Base-by-base conservation (phyloP, 2,113 vertebrate genomes). In the Piliocolobus tephrosceles region DNA sequence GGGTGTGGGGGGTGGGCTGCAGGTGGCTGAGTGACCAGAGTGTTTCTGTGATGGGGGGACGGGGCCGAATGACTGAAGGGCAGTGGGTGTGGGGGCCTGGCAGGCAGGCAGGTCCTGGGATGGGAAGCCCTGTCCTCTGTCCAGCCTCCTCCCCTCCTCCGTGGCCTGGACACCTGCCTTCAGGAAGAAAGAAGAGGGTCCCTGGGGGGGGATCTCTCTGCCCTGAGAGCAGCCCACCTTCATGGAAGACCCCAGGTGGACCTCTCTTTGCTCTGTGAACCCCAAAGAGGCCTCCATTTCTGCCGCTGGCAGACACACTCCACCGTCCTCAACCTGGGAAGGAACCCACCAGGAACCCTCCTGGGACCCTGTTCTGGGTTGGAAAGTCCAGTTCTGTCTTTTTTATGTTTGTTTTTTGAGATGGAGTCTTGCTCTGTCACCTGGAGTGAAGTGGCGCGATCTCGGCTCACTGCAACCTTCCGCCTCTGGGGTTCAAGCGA, bases 231-330 rank as follows among this genome's bases (percentile, higher is more conserved):
- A 2, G 47, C 47, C 38, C 38, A 22, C 25, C 50, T 0, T 1
- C 1, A 0, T 0, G 1, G 52, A 61, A 18, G 38, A 57, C 5
- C 43, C 18, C n/a, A 43, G 6, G 38, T 3, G 4, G 57, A 38
- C 27, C 78, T 55, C 6, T 16, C 4, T 32, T 10, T 35, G 50
- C 17, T 12, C 35, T 8, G 12, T 8, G 40, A 38, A 3, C 58
- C 43, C 58, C 2, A 1, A 22, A 57, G 13, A 17, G 4, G 9
- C 23, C 14, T 9, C 52, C 17, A 8, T 14, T 2, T 35, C 30
- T 12, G 43, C 45, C 18, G 16, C 32, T 73, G 81, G 50, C 2
- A 13, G 76, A 27, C 58, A 5, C 1, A 11, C 35, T 6, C 47
- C 3, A 16, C 52, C 5, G 23, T 40, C 27, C 64, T 79, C 66